A percentile compares a stretch with the other conserved stretches of the same genome.
phyloP scores from a whole-genome alignment of 2,797 vertebrate species.

The Margarornis squamiger region DNA sequence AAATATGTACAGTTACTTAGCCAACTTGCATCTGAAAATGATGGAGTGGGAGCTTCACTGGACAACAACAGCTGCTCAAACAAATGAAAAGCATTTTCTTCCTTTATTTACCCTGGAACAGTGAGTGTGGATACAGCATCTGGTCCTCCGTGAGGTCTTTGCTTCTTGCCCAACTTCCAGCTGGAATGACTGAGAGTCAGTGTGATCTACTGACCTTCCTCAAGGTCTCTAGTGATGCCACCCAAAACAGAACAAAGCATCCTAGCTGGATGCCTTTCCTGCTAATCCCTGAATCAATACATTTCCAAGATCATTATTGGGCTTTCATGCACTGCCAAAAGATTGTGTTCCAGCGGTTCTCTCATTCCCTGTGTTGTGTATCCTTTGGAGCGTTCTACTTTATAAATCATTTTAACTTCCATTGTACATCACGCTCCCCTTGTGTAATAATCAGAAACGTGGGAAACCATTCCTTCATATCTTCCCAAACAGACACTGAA shows the following conservation, averaged over 20 bases:
- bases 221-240: constrained; percentile 26
- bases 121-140: neutral
- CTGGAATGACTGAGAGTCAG: neutral
- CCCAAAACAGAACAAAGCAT: constrained; percentile 32
- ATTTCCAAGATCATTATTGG: neutral
- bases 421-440: neutral
- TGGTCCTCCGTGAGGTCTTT: neutral
- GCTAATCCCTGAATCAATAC: constrained; percentile 6
- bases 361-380: neutral
- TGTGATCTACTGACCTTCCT: constrained; percentile 18
- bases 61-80: constrained; percentile 39
- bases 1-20: neutral
- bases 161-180: constrained; percentile 8
- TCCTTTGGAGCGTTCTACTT: neutral
- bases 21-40: neutral
- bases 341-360: constrained; percentile 5
- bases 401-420: constrained; percentile 31
- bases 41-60: neutral
- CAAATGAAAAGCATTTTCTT: constrained; percentile 18
- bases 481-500: neutral
- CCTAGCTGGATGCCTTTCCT: constrained; percentile 34
- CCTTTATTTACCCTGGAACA: constrained; percentile 44
- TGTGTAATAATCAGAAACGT: neutral
- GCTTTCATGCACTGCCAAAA: constrained; percentile 49
- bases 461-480: neutral